phyloP scores from a whole-genome alignment of 2,888 invertebrate genomes.

The Diaphora mendica region DNA sequence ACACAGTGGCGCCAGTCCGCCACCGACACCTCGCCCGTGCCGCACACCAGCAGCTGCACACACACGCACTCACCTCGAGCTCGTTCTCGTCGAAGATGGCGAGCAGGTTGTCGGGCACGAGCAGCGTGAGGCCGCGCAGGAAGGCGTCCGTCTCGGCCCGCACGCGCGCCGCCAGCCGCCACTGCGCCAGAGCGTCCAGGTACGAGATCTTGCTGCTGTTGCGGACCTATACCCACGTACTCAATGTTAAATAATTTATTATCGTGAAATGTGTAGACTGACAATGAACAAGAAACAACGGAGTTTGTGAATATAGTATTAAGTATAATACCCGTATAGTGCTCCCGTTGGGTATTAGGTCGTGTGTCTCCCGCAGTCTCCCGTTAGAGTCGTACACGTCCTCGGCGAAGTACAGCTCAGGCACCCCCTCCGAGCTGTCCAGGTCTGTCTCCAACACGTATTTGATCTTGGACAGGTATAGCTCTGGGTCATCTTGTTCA shows the following conservation, averaged over 20 bases:
- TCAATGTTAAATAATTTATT: too few relatives aligned
- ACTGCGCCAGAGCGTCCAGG: constrained; percentile 95
- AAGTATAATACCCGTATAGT: constrained; percentile 79
- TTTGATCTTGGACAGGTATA: constrained; percentile 96
- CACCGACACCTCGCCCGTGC: too few relatives aligned
- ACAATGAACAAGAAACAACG: too few relatives aligned
- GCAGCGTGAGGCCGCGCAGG: constrained; percentile 95
- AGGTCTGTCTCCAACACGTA: constrained; percentile 97
- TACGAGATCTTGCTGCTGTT: constrained; percentile 93
- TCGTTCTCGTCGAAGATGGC: constrained; percentile 99
- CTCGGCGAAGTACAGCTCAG: constrained; percentile 95
- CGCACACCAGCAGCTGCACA: too few relatives aligned
- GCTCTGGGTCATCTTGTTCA: constrained; percentile 97
- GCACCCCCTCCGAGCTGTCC: constrained; percentile 88
- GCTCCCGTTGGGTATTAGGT: constrained; percentile 94
- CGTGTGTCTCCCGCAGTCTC: constrained; percentile 91
- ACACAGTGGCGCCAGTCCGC: too few relatives aligned
- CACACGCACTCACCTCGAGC: constrained; percentile 92
- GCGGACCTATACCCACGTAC: constrained; percentile 81
- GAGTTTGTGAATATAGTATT: neutral
- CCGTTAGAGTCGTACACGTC: constrained; percentile 94
- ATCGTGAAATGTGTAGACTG: too few relatives aligned
- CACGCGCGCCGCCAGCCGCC: constrained; percentile 93
- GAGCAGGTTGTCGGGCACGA: constrained; percentile 96
- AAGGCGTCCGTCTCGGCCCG: constrained; percentile 95